A percentile compares a stretch with the other conserved stretches of the same genome.
phyloP scores from a whole-genome alignment of 2,113 vertebrate species.

The Thalassoma bifasciatum region DNA sequence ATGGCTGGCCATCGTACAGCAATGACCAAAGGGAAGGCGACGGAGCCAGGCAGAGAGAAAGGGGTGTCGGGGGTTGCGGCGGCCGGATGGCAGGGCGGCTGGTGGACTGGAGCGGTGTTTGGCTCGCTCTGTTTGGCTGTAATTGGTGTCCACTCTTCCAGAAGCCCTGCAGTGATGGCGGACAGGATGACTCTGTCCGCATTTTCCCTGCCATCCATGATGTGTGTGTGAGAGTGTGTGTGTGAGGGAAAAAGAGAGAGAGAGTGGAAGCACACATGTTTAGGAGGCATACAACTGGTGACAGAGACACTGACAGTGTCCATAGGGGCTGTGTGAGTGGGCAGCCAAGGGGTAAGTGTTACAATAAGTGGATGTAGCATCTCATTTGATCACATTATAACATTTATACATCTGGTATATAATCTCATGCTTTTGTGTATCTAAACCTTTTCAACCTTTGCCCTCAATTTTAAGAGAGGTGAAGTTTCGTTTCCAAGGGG shows the following conservation, averaged over 20 bases:
- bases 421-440: conserved; percentile 30
- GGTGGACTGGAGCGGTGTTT: conserved; percentile 69
- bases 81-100: conserved; percentile 61
- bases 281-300: conserved; percentile 62
- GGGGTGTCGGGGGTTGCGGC: conserved; percentile 48
- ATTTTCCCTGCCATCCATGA: conserved; percentile 65
- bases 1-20: conserved; percentile 64
- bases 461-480: neutral
- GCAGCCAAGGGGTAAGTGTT: conserved; percentile 58
- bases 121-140: conserved; percentile 74
- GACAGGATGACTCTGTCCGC: conserved; percentile 63
- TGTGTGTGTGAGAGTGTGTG: conserved; percentile 30
- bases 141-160: conserved; percentile 72
- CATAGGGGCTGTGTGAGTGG: conserved; percentile 50
- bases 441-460: neutral
- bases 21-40: conserved; percentile 65
- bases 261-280: conserved; percentile 38
- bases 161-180: conserved; percentile 69
- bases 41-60: conserved; percentile 57
- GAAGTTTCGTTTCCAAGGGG: neutral
- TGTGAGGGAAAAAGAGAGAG: conserved; percentile 16
- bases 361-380: conserved; percentile 58
- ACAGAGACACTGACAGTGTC: conserved; percentile 67
- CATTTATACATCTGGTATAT: conserved; percentile 33
- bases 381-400: conserved; percentile 59